Percentiles rank a stretch among this genome's conserved stretches.
Conservation (phyloP, 2,113 vertebrate species). For the Alectura lathami region DNA sequence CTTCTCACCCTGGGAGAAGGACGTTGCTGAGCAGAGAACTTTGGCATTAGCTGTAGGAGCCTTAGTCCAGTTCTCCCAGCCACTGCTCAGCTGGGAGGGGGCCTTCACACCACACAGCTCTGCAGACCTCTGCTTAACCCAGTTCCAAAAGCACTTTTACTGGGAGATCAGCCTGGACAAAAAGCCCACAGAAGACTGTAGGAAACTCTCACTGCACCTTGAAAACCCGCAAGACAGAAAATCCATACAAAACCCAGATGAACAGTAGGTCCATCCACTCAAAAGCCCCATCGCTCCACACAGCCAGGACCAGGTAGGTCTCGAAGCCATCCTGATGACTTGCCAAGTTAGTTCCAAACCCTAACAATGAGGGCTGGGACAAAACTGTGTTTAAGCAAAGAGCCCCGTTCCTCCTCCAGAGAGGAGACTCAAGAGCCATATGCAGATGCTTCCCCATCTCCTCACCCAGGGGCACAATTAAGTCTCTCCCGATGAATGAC, state of each 20-base stretch:
- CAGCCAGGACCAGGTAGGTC: not conserved
- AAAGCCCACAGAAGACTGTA: not conserved
- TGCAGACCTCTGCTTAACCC: not conserved
- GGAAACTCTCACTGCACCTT: not conserved
- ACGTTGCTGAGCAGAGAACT: not conserved
- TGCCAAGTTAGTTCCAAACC: not conserved
- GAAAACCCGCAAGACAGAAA: not conserved
- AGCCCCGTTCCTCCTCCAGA: not conserved
- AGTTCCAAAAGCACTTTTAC: not conserved
- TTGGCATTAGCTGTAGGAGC: fast-evolving
- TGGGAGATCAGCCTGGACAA: not conserved
- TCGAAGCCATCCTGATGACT: not conserved
- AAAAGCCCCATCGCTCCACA: not conserved
- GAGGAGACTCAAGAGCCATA: not conserved
- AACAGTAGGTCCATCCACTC: fast-evolving
- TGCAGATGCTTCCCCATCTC: not conserved
- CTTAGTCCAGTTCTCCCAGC: not conserved
- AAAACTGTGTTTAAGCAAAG: not conserved
- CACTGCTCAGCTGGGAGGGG: fast-evolving
- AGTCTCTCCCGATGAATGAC: not conserved
- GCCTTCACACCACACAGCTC: not conserved
- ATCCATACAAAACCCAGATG: not conserved
- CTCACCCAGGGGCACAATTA: not conserved
- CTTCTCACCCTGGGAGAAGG: not conserved
- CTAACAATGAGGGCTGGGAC: not conserved